These are phyloP conservation scores for Lutjanus erythropterus DNA, from an alignment of 2,113 vertebrate genomes.

Conservation along the genomic window DNA sequence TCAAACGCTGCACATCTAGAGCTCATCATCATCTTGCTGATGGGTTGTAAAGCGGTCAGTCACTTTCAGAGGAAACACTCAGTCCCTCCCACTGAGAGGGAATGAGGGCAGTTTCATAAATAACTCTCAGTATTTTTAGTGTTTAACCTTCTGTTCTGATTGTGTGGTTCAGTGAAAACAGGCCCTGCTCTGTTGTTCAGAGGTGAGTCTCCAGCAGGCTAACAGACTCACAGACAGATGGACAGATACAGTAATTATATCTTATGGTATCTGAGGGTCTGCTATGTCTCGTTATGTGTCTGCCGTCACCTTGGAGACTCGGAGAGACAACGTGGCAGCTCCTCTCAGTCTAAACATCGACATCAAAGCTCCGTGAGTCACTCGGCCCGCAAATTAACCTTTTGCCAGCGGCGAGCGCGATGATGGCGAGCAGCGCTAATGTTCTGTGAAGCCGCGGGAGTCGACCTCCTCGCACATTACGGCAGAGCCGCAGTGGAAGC, in stretches of 20 bases:
- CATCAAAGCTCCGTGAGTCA: conserved; percentile 10
- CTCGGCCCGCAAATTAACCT: conserved; percentile 47
- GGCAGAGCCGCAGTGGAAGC: not conserved
- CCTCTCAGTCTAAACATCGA: not conserved
- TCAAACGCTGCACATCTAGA: too few species aligned
- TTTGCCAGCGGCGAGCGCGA: not conserved
- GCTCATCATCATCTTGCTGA: not conserved
- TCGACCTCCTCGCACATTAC: not conserved
- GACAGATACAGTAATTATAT: not conserved
- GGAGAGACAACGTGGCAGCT: conserved; percentile 30
- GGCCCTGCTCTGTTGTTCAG: not conserved
- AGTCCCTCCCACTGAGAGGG: too few species aligned
- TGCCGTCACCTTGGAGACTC: conserved; percentile 30
- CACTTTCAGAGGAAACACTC: not conserved
- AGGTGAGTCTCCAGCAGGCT: not conserved
- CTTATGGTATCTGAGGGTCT: conserved; percentile 22
- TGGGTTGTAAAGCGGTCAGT: not conserved
- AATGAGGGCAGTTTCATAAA: not conserved
- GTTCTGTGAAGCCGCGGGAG: conserved; percentile 1
- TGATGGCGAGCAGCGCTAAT: not conserved
- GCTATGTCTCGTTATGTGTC: conserved; percentile 36
- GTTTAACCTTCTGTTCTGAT: not conserved
- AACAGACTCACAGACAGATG: not conserved
- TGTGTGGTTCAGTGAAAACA: not conserved
- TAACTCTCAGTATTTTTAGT: not conserved